Evolutionary conservation across 2,888 invertebrate genomes (phyloP), one percentile per base, ranked within the genome.

Genomic region (Clitarchus hookeri): DNA sequence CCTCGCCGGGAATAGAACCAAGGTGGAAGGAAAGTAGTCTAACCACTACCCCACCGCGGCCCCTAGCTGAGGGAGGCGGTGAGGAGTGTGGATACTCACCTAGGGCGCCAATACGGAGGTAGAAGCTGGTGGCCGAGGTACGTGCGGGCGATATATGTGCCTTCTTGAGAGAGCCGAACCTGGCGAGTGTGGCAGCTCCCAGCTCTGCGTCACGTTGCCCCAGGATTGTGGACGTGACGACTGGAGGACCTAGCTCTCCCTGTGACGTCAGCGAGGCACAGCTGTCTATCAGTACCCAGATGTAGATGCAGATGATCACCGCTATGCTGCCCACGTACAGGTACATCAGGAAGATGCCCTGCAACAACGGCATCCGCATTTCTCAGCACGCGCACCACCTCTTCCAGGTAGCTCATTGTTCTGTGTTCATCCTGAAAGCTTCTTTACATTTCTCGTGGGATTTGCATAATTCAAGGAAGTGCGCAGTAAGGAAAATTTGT

Each of bases 251-350:
- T 90, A 79, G 86, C 84, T 84, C 85, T 44, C 27, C 54, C n/a
- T 88, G 88, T 19, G 89, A 77, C 53, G 89, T 88, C 27, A 88
- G 88, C 13, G 90, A 92, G 12, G 92, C 91, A 87, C 93, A 93
- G 88, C 92, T 92, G 90, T 93, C 93, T 78, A 93, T 90, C 88
- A 93, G 90, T 26, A 93, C 92, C 91, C 93, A 92, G 87, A 93
- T 91, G 90, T 93, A 93, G 89, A 93, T 93, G 89, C 92, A 92
- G 89, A 93, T 92, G 88, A 93, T 93, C 86, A 93, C 93, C 6
- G 92, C 91, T 87, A 93, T 92, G 88, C 93, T 92, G 4, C 93
- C 93, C 85, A 93, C 92, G 90, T 93, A 92, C 79, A 93, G 91
- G 89, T 93, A 93, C 91, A 93, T 92, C 88, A 93, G 90, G 88